Percentiles rank a stretch among this genome's conserved stretches.
Evolutionary conservation across 1,140 invertebrate genomes (phyloP).

Genomic region (Philopotamus ludificatus): DNA sequence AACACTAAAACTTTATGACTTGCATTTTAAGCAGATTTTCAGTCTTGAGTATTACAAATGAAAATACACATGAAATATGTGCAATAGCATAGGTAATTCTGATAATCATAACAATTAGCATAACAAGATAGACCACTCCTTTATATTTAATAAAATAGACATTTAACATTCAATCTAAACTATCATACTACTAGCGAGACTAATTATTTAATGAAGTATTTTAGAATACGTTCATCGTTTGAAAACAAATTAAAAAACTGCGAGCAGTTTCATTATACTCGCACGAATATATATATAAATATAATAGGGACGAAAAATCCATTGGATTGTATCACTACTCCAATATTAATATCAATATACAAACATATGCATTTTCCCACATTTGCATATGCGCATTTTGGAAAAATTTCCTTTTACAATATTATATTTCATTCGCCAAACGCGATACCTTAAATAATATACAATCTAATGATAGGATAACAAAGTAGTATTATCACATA

Average conservation of each 20-base stretch:
- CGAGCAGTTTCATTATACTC: not conserved
- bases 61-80: not conserved
- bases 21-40: slow-evolving; percentile 30
- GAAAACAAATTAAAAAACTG: not conserved
- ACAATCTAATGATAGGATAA: not conserved
- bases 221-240: slow-evolving; percentile 16
- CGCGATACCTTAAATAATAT: not conserved
- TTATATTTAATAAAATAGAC: slow-evolving; percentile 25
- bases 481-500: slow-evolving; percentile 14
- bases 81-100: slow-evolving; percentile 3
- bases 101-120: slow-evolving; percentile 12
- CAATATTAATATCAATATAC: not conserved
- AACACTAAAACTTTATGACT: slow-evolving; percentile 11
- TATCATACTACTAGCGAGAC: slow-evolving; percentile 33
- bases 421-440: not conserved
- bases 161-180: slow-evolving; percentile 32
- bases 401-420: no score
- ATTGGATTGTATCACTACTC: not conserved
- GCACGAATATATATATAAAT: not conserved
- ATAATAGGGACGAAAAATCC: not conserved
- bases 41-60: slow-evolving; percentile 30
- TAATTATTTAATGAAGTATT: slow-evolving; percentile 13
- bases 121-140: slow-evolving; percentile 20
- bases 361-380: not conserved
- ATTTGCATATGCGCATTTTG: not conserved